Conservation (phyloP, 1,140 invertebrate genomes). For the Anastrepha ludens region DNA sequence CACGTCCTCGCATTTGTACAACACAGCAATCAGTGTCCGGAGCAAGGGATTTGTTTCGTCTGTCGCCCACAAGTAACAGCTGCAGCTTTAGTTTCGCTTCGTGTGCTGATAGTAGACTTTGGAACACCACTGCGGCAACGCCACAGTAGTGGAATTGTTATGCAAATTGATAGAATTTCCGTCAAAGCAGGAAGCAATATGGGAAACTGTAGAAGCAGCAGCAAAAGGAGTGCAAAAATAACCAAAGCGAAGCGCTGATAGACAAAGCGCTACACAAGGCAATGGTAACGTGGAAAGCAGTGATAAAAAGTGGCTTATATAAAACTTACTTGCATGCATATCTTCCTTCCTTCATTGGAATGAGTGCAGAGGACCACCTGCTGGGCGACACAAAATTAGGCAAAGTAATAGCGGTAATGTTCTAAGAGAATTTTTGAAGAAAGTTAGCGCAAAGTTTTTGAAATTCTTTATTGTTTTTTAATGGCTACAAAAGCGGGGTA, state of each 20-base stretch:
- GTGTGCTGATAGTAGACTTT: background rate
- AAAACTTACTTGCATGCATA: background rate
- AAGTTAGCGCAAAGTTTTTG: background rate
- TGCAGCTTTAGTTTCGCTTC: background rate
- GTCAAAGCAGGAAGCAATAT: slow-evolving; percentile 31
- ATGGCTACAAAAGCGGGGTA: background rate
- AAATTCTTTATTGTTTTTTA: slow-evolving; percentile 10
- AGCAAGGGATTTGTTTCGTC: background rate
- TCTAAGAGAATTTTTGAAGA: background rate
- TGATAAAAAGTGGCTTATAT: background rate
- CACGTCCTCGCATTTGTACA: background rate
- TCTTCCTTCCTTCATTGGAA: too few relatives aligned
- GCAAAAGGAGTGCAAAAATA: background rate
- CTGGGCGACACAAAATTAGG: background rate
- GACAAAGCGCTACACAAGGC: background rate
- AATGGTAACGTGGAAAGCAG: background rate
- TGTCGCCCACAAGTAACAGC: background rate
- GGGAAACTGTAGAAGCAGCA: background rate
- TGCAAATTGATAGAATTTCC: slow-evolving; percentile 51
- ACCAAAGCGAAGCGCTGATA: too few relatives aligned
- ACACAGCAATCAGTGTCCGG: background rate
- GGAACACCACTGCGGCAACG: background rate
- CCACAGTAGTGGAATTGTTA: background rate
- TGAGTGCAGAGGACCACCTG: background rate
- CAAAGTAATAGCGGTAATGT: background rate